These are phyloP conservation scores for Orthonyx spaldingii DNA, from an alignment of 2,113 vertebrate genomes.

Conservation along the genomic window DNA sequence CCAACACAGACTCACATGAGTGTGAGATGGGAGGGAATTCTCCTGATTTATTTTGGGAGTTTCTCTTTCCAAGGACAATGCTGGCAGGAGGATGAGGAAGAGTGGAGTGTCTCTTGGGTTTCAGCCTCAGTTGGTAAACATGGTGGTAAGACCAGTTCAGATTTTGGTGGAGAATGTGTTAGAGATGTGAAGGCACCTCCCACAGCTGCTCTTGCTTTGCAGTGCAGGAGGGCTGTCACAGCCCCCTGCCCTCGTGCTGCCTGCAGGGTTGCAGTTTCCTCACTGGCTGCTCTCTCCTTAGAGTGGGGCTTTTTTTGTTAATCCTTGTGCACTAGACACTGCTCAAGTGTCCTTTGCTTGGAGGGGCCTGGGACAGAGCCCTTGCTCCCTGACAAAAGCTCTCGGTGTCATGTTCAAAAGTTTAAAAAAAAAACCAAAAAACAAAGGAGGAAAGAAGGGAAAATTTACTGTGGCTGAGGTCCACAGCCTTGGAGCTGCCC, in stretches of 20 bases:
- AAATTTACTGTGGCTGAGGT: not conserved
- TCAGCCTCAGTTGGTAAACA: not conserved
- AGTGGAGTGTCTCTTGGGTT: not conserved
- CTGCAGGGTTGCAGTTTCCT: not conserved
- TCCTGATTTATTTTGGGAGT: not conserved
- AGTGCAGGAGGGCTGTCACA: not conserved
- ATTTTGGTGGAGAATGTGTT: not conserved
- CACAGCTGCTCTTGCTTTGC: not conserved
- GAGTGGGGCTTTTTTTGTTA: not conserved
- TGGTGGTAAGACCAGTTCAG: not conserved
- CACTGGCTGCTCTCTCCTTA: not conserved
- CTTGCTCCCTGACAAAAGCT: not conserved
- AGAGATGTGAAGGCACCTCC: not conserved
- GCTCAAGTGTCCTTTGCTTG: not conserved
- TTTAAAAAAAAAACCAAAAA: not conserved
- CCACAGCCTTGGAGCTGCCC: not conserved
- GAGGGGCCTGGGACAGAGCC: not conserved
- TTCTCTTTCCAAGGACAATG: not conserved
- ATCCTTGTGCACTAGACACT: not conserved
- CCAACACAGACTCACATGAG: not conserved
- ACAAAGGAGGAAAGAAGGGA: accelerated
- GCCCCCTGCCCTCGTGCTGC: accelerated
- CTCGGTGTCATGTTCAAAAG: not conserved
- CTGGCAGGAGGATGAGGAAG: not conserved
- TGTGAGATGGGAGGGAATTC: not conserved